A percentile compares a stretch with the other conserved stretches of the same genome.
Conservation (phyloP, 2,113 vertebrate genomes). For the Petrocephalus microphthalmus region DNA sequence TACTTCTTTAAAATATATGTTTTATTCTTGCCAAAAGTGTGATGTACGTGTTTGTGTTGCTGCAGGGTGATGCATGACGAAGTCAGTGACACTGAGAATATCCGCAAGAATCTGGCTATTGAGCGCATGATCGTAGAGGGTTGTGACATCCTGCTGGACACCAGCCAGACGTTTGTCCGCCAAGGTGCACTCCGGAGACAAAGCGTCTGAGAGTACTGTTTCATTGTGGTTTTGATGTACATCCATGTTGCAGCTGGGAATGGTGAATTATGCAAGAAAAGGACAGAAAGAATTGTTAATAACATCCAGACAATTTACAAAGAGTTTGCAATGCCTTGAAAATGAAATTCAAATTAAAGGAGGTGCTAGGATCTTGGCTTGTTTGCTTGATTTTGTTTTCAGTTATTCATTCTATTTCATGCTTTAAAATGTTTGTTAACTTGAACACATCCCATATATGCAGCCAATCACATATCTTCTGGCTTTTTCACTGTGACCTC, state of each 20-base stretch:
- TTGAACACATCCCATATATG: background rate
- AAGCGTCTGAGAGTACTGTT: background rate
- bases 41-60: constrained; percentile 19
- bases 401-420: background rate
- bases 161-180: constrained; percentile 90
- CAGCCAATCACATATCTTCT: background rate
- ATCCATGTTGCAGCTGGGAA: background rate
- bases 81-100: constrained; percentile 97
- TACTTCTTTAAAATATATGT: too few species aligned
- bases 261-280: background rate
- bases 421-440: background rate
- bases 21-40: background rate
- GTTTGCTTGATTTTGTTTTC: background rate
- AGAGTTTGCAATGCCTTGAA: background rate
- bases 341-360: background rate
- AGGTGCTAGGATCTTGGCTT: background rate
- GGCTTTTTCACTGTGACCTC: background rate
- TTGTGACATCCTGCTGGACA: constrained; percentile 91
- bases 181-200: constrained; percentile 67
- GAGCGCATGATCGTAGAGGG: constrained; percentile 98
- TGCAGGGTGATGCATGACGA: constrained; percentile 93
- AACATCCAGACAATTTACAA: background rate
- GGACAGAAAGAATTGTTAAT: background rate
- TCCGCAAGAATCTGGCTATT: constrained; percentile 92
- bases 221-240: background rate